phyloP scores from a whole-genome alignment of 2,113 vertebrate species.

The Zootoca vivipara region DNA sequence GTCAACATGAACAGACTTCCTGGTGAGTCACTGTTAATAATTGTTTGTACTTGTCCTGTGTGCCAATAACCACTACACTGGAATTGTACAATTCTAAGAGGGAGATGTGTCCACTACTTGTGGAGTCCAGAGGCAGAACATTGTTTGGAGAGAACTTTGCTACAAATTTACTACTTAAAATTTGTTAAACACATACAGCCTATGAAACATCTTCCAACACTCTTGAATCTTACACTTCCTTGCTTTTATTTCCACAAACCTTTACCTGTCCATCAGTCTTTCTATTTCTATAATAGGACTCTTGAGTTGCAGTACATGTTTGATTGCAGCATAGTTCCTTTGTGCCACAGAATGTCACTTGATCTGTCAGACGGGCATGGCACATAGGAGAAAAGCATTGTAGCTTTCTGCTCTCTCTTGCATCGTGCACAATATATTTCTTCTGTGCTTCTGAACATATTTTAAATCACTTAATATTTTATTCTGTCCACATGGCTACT shows the following conservation, averaged over 20 bases:
- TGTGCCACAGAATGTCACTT: not conserved
- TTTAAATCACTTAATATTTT: not conserved
- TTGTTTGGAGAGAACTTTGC: not conserved
- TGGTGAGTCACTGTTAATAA: slow-evolving; percentile 83
- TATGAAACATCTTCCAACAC: not conserved
- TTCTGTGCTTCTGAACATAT: not conserved
- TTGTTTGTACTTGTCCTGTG: slow-evolving; percentile 42
- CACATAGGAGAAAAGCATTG: not conserved
- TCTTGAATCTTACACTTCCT: not conserved
- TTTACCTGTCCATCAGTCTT: not conserved
- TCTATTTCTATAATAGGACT: not conserved
- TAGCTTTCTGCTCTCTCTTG: not conserved
- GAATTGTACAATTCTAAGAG: not conserved
- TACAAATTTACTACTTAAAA: too few relatives aligned
- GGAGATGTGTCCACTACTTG: slow-evolving; percentile 4
- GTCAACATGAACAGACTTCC: slow-evolving; percentile 99
- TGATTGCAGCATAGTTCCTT: not conserved
- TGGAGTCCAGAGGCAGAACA: not conserved
- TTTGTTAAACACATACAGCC: not conserved
- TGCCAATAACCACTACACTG: slow-evolving; percentile 23
- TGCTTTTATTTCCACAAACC: not conserved
- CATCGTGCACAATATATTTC: not conserved
- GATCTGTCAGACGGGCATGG: not conserved
- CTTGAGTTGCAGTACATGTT: not conserved
- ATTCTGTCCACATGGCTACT: not conserved